phyloP scores from a whole-genome alignment of 1,140 invertebrate genomes.

The Drosophila pandora region DNA sequence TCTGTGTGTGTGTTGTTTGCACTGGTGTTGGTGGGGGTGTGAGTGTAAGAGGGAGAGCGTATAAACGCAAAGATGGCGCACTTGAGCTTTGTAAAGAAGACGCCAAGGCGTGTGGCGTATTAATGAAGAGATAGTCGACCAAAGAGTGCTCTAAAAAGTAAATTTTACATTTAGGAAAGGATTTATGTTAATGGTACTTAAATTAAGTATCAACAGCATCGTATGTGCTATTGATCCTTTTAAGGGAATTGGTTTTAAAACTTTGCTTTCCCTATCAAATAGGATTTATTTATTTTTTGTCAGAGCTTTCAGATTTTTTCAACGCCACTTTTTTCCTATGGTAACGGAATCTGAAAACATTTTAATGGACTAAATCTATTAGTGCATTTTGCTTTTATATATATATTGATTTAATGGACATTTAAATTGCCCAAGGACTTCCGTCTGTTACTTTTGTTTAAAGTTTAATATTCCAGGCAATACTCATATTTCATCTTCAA shows the following conservation, averaged over 20 bases:
- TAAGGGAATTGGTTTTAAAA: neutral
- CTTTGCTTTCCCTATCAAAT: neutral
- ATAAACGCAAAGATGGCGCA: slow-evolving; percentile 67
- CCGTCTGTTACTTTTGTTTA: neutral
- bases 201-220: no score
- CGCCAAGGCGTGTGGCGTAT: slow-evolving; percentile 38
- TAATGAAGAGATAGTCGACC: neutral
- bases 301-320: neutral
- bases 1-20: slow-evolving; percentile 9
- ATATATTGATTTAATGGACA: neutral
- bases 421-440: neutral
- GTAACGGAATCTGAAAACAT: neutral
- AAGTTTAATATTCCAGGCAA: neutral
- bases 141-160: neutral
- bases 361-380: neutral
- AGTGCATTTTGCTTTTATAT: neutral
- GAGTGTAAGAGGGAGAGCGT: slow-evolving; percentile 18
- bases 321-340: no score
- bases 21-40: slow-evolving; percentile 14
- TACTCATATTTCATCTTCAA: neutral
- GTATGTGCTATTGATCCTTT: no score
- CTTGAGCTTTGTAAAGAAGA: slow-evolving; percentile 67
- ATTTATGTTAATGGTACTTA: neutral
- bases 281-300: neutral
- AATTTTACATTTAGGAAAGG: neutral